Percentiles rank a stretch among this genome's conserved stretches.
Evolutionary conservation across 2,113 vertebrate genomes (phyloP).

Genomic region (Athene noctua): DNA sequence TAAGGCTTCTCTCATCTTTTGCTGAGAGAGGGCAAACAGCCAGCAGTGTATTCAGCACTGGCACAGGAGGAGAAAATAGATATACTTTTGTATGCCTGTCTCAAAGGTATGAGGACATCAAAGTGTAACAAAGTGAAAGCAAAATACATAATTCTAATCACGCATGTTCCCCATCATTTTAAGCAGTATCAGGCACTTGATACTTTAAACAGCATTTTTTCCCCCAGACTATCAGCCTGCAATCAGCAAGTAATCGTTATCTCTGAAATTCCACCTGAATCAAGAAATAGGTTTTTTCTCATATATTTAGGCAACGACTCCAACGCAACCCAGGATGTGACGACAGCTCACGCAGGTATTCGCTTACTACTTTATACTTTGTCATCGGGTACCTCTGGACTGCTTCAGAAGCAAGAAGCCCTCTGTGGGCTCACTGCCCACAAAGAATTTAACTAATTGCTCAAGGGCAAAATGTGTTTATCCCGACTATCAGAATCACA

Average conservation of each 20-base stretch:
- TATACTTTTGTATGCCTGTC: not conserved
- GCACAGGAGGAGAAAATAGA: not conserved
- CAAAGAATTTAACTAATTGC: not conserved
- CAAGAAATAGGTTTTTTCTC: not conserved
- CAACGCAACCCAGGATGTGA: not conserved
- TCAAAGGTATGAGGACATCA: not conserved
- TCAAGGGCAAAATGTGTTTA: not conserved
- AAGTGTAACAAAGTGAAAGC: not conserved
- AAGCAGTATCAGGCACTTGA: not conserved
- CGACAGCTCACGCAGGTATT: not conserved
- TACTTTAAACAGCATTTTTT: not conserved
- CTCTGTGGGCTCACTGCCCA: not conserved
- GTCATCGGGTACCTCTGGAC: not conserved
- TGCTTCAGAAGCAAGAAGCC: not conserved
- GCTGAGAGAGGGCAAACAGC: not conserved
- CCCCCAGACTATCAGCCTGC: not conserved
- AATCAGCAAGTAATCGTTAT: not conserved
- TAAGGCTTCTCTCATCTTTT: not conserved
- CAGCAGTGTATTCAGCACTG: not conserved
- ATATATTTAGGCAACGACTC: not conserved
- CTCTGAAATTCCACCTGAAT: not conserved
- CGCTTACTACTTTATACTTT: not conserved
- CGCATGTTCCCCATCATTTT: not conserved
- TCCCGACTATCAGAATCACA: not conserved
- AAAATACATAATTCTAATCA: constrained; percentile 6